Conservation (phyloP, 2,113 vertebrate species). For the Dasyurus viverrinus region DNA sequence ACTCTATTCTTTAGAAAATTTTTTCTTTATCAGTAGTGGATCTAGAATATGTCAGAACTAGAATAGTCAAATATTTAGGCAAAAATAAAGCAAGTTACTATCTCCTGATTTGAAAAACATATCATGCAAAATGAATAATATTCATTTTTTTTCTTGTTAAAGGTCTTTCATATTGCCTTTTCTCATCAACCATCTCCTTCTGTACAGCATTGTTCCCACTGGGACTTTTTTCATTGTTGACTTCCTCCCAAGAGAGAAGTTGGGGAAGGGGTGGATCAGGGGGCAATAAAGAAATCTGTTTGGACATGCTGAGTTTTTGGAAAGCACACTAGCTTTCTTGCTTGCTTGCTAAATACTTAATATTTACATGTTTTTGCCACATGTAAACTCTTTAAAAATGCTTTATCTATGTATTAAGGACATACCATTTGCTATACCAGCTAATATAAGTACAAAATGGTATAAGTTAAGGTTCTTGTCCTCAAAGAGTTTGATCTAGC, state of each 20-base stretch:
- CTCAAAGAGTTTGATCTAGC: not conserved
- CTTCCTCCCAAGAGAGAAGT: not conserved
- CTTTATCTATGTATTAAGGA: not conserved
- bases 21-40: not conserved
- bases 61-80: not conserved
- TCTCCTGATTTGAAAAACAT: not conserved
- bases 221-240: not conserved
- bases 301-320: not conserved
- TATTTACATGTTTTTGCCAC: not conserved
- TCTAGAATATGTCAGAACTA: not conserved
- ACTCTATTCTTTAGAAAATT: not conserved
- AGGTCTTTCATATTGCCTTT: not conserved
- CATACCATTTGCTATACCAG: not conserved
- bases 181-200: not conserved
- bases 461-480: not conserved
- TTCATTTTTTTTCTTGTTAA: not conserved
- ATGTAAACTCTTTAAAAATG: constrained; percentile 11
- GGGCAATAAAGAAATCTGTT: not conserved
- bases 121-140: not conserved
- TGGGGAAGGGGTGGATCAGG: not conserved
- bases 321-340: not conserved
- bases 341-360: not conserved
- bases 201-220: not conserved
- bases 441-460: not conserved
- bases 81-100: not conserved